These are phyloP conservation scores for Etia nguti DNA, from an alignment of 2,113 vertebrate genomes.

Conservation along the genomic window DNA sequence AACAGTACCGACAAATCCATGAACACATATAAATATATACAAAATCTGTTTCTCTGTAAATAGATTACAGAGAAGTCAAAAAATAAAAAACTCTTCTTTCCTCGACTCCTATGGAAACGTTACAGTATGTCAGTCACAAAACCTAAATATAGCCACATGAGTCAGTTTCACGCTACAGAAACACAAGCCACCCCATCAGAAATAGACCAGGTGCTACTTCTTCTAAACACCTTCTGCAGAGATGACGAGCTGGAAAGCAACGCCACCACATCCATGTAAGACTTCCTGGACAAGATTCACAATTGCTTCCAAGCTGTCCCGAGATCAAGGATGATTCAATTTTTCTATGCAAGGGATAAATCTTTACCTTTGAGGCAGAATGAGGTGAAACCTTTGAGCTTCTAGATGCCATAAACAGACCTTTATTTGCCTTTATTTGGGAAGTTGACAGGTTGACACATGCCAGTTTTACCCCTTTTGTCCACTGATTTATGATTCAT, in stretches of 20 bases:
- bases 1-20: not conserved
- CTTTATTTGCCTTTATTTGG: not conserved
- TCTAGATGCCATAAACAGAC: conserved; percentile 8
- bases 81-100: not conserved
- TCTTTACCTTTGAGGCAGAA: not conserved
- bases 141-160: not conserved
- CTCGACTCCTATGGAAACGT: not conserved
- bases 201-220: not conserved
- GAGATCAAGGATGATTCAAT: not conserved
- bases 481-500: not conserved
- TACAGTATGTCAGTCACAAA: not conserved
- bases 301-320: not conserved
- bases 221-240: not conserved
- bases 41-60: not conserved
- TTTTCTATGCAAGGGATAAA: not conserved
- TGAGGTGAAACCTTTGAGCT: not conserved
- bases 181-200: not conserved
- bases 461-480: not conserved
- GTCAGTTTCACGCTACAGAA: not conserved
- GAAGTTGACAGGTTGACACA: not conserved
- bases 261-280: not conserved
- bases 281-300: not conserved
- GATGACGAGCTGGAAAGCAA: not conserved
- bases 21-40: not conserved
- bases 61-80: not conserved